These are phyloP conservation scores for Calliphora vicina DNA, from an alignment of 1,140 invertebrate species.

Conservation along the genomic window DNA sequence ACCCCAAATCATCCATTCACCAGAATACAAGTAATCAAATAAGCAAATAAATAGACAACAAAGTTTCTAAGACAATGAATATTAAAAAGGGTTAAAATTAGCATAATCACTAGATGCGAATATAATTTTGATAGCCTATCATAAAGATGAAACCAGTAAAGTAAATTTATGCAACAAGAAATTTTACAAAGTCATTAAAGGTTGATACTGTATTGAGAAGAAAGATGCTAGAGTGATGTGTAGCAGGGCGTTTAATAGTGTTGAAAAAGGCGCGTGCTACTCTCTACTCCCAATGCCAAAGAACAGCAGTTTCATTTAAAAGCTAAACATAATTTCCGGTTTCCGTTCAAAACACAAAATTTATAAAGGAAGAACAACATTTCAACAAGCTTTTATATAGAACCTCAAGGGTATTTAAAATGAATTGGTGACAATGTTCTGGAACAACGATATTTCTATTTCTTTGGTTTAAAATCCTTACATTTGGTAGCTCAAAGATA, in stretches of 20 bases:
- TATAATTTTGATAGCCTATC: slow-evolving; percentile 59
- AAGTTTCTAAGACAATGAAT: slow-evolving; percentile 57
- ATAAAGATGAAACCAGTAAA: slow-evolving; percentile 39
- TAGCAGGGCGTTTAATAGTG: background rate
- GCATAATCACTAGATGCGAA: slow-evolving; percentile 62
- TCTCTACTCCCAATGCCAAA: background rate
- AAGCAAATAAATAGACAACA: background rate
- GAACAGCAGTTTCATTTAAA: background rate
- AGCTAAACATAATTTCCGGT: slow-evolving; percentile 37
- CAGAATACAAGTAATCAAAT: background rate
- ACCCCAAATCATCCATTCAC: background rate
- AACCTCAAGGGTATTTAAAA: slow-evolving; percentile 41
- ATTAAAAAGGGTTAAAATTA: slow-evolving; percentile 63
- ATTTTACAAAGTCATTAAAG: background rate
- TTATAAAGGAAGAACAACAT: background rate
- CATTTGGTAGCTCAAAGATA: too few relatives aligned
- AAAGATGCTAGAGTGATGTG: background rate
- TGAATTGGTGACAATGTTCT: slow-evolving; percentile 34
- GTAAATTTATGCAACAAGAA: background rate
- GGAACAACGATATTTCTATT: background rate
- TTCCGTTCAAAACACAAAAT: slow-evolving; percentile 8
- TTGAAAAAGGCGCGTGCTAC: slow-evolving; percentile 12
- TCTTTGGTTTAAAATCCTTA: too few relatives aligned
- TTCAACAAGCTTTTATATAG: background rate
- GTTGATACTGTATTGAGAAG: background rate